phyloP scores from a whole-genome alignment of 2,888 invertebrate species.

The Acrocyrtus sp. region DNA sequence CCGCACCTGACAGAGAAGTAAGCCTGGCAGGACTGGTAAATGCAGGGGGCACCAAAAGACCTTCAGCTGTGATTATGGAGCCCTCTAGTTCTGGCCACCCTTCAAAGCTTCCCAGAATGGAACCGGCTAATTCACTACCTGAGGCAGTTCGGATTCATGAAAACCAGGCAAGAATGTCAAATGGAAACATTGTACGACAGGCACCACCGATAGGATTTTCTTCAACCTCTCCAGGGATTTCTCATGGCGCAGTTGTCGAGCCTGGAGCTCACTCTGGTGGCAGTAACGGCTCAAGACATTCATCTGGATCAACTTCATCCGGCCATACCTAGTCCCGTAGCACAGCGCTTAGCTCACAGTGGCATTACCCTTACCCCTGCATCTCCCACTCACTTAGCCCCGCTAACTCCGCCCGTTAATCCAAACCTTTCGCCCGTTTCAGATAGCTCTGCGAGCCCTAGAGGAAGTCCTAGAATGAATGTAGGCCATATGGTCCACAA shows the following conservation, averaged over 20 bases:
- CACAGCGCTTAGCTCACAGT: conserved; percentile 51
- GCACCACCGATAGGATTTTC: background rate
- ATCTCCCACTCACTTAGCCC: conserved; percentile 47
- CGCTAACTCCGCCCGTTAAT: conserved; percentile 23
- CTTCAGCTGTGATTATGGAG: conserved; percentile 23
- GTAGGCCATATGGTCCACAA: conserved; percentile 22
- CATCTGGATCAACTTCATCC: conserved; percentile 34
- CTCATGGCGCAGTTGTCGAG: conserved; percentile 34
- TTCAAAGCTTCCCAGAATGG: conserved; percentile 31
- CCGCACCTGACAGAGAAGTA: no score
- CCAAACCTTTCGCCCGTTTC: conserved; percentile 24
- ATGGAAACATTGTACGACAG: conserved; percentile 14
- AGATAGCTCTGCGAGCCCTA: conserved; percentile 20
- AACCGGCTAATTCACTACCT: no score
- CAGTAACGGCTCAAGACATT: conserved; percentile 27
- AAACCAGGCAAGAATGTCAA: no score
- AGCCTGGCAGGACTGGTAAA: no score
- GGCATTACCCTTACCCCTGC: conserved; percentile 62
- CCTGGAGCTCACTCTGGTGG: conserved; percentile 47
- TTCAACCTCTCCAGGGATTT: conserved; percentile 15
- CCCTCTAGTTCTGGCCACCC: background rate
- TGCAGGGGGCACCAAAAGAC: no score
- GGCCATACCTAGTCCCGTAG: conserved; percentile 17
- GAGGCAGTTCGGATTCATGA: background rate
- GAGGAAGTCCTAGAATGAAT: conserved; percentile 13